Base-by-base conservation (phyloP, 2,888 invertebrate genomes). In the Prenolepis imparis region DNA sequence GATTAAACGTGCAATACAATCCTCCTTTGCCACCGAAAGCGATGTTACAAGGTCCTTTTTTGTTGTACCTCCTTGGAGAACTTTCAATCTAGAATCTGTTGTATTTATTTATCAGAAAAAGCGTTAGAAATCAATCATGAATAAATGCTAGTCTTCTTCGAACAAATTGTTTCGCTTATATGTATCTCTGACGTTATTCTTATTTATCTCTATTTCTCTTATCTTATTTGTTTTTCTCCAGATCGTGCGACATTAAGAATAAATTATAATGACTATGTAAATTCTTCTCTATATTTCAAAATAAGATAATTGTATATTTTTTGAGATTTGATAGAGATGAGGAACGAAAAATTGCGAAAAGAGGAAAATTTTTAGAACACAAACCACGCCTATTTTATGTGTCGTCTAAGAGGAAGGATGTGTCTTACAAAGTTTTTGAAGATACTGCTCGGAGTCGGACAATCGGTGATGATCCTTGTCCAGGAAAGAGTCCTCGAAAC, bases 381-480 rank as follows among this genome's bases (percentile, higher is more conserved):
- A 18, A 6, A 48, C 6, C 6, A 44, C 15, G 44, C 44, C 44
- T 44, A 4, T 44, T 48, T 48, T 48, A 48, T 5, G 18, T 18
- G 6, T 48, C 5, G 1, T 48, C 1, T 48, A 6, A n/a, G 8
- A 52, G 6, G n/a, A 52, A n/a, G n/a, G 8, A n/a, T 52, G n/a
- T 18, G 1, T 44, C 93, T 94, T 95, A 97, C 97, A 97, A 90
- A 97, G 95, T 87, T 96, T 95, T 84, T 96, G 96, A 78, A 97
- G 95, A 94, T 97, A 97, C 91, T 96, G 96, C 15, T 96, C 96
- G 1, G 97, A 97, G 91, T 96, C 96, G 0, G 96, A 96, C 78
- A 97, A 94, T 87, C 89, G 92, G 1, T 80, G 82, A 8, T 90
- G 80, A 61, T 87, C 84, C 64, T 80, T 57, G 12, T 85, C 84